Conservation (phyloP, 1,140 invertebrate genomes). For the Oncopeltus fasciatus region DNA sequence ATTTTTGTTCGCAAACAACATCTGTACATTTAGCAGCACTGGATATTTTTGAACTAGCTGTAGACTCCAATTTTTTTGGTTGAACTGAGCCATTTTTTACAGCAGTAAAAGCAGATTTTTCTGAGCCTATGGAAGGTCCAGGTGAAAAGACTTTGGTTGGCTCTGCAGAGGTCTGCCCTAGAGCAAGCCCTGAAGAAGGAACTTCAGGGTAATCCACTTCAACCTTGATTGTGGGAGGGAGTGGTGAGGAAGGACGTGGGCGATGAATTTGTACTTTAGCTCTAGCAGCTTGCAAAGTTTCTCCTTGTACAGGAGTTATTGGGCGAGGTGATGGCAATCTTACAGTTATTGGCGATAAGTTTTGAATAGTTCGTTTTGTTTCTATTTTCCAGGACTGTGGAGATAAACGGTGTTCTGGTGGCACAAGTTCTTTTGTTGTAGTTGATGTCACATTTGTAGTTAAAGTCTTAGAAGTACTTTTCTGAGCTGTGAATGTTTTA, state of each 20-base stretch:
- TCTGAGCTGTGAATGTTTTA: not conserved
- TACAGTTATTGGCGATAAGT: constrained; percentile 17
- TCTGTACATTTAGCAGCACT: not conserved
- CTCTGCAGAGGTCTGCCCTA: no score
- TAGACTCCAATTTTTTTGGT: not conserved
- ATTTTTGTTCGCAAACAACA: not conserved
- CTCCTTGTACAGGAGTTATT: constrained; percentile 17
- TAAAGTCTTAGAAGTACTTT: not conserved
- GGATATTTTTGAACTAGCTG: not conserved
- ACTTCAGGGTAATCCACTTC: not conserved
- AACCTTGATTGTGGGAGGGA: not conserved
- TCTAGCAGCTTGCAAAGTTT: not conserved
- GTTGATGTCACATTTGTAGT: not conserved
- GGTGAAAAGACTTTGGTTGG: no score
- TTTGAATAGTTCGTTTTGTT: constrained; percentile 12
- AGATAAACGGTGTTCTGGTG: constrained; percentile 19
- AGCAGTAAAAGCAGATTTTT: not conserved
- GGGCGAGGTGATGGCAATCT: constrained; percentile 16
- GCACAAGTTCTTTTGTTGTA: constrained; percentile 23
- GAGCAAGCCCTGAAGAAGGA: not conserved
- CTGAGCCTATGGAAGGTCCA: not conserved
- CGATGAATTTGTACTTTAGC: not conserved
- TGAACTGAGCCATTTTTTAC: not conserved
- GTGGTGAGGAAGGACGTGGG: not conserved
- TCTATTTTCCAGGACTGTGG: constrained; percentile 12